Evolutionary conservation across 1,140 invertebrate species (phyloP), one percentile per base, ranked within the genome.

Genomic region (Halictus rubicundus): DNA sequence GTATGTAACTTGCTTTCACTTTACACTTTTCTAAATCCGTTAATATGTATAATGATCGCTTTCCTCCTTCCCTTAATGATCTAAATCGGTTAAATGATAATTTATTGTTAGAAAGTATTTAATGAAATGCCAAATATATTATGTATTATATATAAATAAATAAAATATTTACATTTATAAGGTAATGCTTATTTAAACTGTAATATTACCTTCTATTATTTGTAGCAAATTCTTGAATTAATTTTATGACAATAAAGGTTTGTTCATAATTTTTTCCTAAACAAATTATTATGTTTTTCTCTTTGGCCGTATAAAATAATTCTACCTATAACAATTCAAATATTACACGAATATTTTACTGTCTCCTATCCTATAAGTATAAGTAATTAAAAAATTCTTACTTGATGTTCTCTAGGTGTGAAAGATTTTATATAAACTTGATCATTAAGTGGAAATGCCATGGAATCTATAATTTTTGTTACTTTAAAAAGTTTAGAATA

Each of bases 201-300:
- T 85, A 79, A 23, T 72, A 63, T 89, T 89, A 89, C 91, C 88
- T 90, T 86, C 95, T 87, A 86, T 95, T 93, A 85, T 93, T 90
- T 81, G 93, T 93, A 2, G 95, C 94, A 72, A 95, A 90, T 89
- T 96, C 96, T 93, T 98, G 97, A 61, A 99, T 95, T 21, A 99
- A 92, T 95, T 98, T 97, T 12, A 98, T 95, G 10, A 96, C 95
- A 84, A 99, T 96, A 91, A 98, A 99, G 46, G 96, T 96, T 93
- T 98, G 98, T 60, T 97, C 97, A 23, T 95, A 94, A 66, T 95
- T 95, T 82, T 96, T 97, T 63, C 96, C 96, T 60, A 98, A 94
- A 90, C 97, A 98, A 68, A 98, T 95, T 81, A 99, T 97, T 21
- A 96, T 96, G 91, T 99, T 98, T 71, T 94, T 94, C 80, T 96